A percentile compares a stretch with the other conserved stretches of the same genome.
phyloP scores from a whole-genome alignment of 1,140 invertebrate species.

The Temnothorax longispinosus region DNA sequence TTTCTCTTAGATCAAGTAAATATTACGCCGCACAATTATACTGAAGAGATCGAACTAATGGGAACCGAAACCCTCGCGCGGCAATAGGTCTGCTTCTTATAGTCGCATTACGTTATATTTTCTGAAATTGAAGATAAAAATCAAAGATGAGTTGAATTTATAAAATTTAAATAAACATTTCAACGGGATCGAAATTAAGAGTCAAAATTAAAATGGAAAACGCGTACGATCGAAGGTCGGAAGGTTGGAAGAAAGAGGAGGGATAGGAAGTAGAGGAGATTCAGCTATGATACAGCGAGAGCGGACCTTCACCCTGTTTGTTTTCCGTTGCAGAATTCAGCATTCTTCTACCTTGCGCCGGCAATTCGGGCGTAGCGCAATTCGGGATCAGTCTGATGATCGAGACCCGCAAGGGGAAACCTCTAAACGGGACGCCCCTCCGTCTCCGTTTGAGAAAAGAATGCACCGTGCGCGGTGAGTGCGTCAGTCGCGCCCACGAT shows the following conservation, averaged over 20 bases:
- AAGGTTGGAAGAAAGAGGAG: neutral
- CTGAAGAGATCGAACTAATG: neutral
- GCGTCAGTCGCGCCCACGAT: conserved; percentile 83
- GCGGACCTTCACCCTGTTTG: conserved; percentile 7
- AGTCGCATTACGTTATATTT: neutral
- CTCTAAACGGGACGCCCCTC: conserved; percentile 95
- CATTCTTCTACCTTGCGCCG: conserved; percentile 95
- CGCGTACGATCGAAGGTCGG: no score
- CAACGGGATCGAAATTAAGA: neutral
- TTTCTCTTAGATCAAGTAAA: neutral
- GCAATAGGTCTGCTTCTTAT: no score
- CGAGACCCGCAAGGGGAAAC: conserved; percentile 90
- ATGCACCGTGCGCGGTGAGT: conserved; percentile 96
- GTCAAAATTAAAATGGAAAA: neutral
- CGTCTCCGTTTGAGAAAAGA: conserved; percentile 96
- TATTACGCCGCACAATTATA: neutral
- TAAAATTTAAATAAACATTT: neutral
- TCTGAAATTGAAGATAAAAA: neutral
- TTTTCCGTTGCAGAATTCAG: conserved; percentile 92
- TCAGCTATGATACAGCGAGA: neutral
- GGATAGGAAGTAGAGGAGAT: neutral
- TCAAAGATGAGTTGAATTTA: neutral
- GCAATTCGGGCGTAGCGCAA: conserved; percentile 94
- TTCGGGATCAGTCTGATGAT: conserved; percentile 96
- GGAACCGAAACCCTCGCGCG: neutral